Percentiles rank a stretch among this genome's conserved stretches.
Evolutionary conservation across 2,113 vertebrate species (phyloP).

Genomic region (Isurus oxyrinchus): DNA sequence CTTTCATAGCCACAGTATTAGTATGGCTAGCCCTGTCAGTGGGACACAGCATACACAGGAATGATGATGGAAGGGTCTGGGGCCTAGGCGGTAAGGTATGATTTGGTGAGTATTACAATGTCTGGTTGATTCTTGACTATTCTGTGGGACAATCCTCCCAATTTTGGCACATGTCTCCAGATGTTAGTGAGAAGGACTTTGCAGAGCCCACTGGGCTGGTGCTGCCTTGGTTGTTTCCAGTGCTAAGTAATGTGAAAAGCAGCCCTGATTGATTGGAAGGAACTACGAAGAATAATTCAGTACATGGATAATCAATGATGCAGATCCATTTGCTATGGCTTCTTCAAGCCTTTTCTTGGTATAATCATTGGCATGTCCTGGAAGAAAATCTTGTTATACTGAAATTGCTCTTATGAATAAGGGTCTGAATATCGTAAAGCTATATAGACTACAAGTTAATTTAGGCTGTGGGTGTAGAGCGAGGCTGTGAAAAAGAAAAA

Average conservation of each 20-base stretch:
- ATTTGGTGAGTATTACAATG: background rate
- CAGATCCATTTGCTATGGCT: background rate
- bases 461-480: background rate
- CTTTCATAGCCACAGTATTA: no score
- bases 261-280: background rate
- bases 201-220: background rate
- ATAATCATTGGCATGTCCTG: background rate
- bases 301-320: background rate
- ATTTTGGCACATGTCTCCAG: background rate
- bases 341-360: background rate
- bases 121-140: background rate
- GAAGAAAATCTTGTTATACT: no score
- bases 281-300: background rate
- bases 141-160: background rate
- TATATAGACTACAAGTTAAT: background rate
- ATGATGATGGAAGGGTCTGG: background rate
- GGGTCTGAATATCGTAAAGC: background rate
- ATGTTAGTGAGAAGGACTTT: background rate
- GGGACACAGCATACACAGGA: background rate
- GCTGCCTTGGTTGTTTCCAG: background rate
- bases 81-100: background rate
- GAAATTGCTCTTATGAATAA: background rate
- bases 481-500: background rate
- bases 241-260: background rate
- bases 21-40: background rate